phyloP scores from a whole-genome alignment of 2,888 invertebrate genomes.

The Pteria penguin region DNA sequence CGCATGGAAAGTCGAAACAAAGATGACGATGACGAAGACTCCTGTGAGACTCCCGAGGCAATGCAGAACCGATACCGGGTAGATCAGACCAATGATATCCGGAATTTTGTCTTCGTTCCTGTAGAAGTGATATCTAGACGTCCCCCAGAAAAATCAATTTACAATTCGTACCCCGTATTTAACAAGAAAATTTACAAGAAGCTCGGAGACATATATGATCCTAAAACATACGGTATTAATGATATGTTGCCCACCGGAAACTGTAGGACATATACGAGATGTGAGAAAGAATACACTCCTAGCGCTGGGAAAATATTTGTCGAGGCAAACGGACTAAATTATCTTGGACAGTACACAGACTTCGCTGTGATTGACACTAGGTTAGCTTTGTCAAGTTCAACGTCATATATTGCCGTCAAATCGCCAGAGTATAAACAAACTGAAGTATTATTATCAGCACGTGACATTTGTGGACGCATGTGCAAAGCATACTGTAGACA shows the following conservation, averaged over 20 bases:
- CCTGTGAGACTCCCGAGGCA: slow-evolving; percentile 18
- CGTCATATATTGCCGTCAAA: slow-evolving; percentile 64
- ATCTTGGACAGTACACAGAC: slow-evolving; percentile 67
- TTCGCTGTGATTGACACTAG: slow-evolving; percentile 68
- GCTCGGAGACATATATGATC: slow-evolving; percentile 64
- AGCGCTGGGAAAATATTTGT: slow-evolving; percentile 35
- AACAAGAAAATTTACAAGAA: slow-evolving; percentile 56
- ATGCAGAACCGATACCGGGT: slow-evolving; percentile 68
- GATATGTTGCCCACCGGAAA: slow-evolving; percentile 46
- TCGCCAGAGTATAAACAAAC: slow-evolving; percentile 48
- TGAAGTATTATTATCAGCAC: slow-evolving; percentile 62
- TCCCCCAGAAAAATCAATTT: slow-evolving; percentile 61
- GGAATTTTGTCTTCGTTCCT: slow-evolving; percentile 69
- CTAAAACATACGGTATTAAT: slow-evolving; percentile 51
- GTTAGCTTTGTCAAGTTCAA: slow-evolving; percentile 62
- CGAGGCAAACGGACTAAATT: slow-evolving; percentile 64
- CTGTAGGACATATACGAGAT: slow-evolving; percentile 49
- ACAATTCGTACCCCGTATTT: slow-evolving; percentile 62
- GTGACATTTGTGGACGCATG: slow-evolving; percentile 67
- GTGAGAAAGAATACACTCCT: slow-evolving; percentile 21
- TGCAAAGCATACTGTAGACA: slow-evolving; percentile 67
- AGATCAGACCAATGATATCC: slow-evolving; percentile 63
- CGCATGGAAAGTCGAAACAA: neutral
- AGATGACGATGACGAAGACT: neutral
- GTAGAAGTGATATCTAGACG: slow-evolving; percentile 68